These are phyloP conservation scores for Macquaria australasica DNA, from an alignment of 2,113 vertebrate genomes.

Conservation along the genomic window DNA sequence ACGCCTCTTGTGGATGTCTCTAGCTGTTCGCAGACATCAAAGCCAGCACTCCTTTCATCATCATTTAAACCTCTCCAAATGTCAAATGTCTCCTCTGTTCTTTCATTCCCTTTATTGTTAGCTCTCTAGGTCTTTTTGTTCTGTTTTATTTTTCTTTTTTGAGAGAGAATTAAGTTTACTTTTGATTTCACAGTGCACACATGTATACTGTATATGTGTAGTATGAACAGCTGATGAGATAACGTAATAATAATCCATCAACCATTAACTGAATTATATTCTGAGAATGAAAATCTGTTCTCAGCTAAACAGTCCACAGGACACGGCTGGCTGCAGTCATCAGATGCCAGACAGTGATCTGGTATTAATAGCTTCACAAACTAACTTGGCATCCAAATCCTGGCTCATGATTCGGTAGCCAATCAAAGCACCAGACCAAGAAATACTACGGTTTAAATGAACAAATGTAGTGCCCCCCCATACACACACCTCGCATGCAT, in stretches of 20 bases:
- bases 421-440: background rate
- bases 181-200: background rate
- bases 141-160: background rate
- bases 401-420: background rate
- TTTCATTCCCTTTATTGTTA: conserved; percentile 25
- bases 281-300: background rate
- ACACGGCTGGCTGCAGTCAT: background rate
- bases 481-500: background rate
- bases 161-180: too few relatives aligned
- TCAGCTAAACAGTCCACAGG: rapidly evolving
- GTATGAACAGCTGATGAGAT: background rate
- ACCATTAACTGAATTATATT: background rate
- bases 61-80: conserved; percentile 45
- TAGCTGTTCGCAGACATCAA: conserved; percentile 29
- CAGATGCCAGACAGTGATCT: background rate
- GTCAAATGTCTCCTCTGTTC: conserved; percentile 32
- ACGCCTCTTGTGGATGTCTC: conserved; percentile 15
- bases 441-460: background rate
- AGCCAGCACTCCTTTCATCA: conserved; percentile 38
- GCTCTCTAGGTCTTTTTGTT: conserved; percentile 3
- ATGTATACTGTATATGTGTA: background rate
- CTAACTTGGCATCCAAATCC: background rate
- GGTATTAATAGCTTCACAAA: background rate
- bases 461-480: background rate
- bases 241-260: background rate